phyloP scores from a whole-genome alignment of 1,140 invertebrate species.

The Trinorchestia longiramus region DNA sequence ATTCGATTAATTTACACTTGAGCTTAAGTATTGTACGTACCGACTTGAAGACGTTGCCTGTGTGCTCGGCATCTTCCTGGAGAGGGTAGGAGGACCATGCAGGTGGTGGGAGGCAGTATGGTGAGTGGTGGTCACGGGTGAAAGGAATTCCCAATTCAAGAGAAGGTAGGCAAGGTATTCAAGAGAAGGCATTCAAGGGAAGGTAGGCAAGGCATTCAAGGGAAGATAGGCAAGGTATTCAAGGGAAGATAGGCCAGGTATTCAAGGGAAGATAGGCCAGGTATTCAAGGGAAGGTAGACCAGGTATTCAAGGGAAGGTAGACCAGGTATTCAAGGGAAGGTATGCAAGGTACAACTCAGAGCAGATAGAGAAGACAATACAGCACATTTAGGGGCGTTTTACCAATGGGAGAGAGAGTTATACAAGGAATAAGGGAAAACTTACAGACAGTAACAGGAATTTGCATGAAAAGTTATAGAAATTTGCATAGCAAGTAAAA shows the following conservation, averaged over 20 bases:
- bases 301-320: no score
- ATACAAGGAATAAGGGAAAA: no score
- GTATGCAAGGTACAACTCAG: no score
- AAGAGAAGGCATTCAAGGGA: neutral
- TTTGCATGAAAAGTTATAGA: no score
- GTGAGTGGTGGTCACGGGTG: neutral
- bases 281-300: neutral
- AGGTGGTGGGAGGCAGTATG: constrained; percentile 21
- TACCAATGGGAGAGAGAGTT: neutral
- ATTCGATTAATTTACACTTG: no score
- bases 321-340: no score
- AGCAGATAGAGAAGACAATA: neutral
- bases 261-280: neutral
- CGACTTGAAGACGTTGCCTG: constrained; percentile 65
- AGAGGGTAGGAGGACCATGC: neutral
- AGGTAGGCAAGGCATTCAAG: neutral
- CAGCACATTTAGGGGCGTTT: neutral
- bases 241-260: neutral
- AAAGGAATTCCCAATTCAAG: neutral
- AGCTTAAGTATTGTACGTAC: constrained; percentile 56
- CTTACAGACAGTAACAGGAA: no score
- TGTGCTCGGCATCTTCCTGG: constrained; percentile 58
- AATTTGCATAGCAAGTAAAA: neutral
- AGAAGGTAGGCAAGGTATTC: no score
- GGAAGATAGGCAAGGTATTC: neutral